Percentiles rank a stretch among this genome's conserved stretches.
These are phyloP conservation scores for Clarias macrocephalus DNA, from an alignment of 2,113 vertebrate species.

Conservation along the genomic window DNA sequence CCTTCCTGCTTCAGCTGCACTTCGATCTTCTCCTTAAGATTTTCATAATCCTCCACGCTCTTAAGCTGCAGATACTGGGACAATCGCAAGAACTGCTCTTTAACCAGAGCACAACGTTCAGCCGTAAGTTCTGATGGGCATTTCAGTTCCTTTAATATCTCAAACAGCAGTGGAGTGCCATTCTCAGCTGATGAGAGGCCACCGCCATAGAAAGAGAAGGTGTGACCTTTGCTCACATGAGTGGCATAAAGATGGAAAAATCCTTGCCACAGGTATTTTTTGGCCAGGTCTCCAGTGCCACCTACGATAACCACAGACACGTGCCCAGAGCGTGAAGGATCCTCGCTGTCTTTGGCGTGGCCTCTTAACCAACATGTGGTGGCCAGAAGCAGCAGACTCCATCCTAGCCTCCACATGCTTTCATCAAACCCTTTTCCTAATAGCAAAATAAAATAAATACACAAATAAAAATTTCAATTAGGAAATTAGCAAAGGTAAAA, in stretches of 20 bases:
- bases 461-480: conserved; percentile 1
- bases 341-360: conserved; percentile 47
- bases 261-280: conserved; percentile 93
- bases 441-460: conserved; percentile 19
- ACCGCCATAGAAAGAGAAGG: conserved; percentile 86
- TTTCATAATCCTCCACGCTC: conserved; percentile 76
- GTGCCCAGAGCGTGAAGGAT: conserved; percentile 76
- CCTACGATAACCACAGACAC: conserved; percentile 86
- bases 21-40: conserved; percentile 75
- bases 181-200: conserved; percentile 69
- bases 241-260: conserved; percentile 87
- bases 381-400: conserved; percentile 65
- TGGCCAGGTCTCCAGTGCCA: conserved; percentile 90
- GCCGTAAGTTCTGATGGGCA: conserved; percentile 71
- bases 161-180: conserved; percentile 75
- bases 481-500: not conserved
- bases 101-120: conserved; percentile 79
- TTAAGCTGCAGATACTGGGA: conserved; percentile 82
- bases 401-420: conserved; percentile 70
- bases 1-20: conserved; percentile 71
- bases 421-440: conserved; percentile 53
- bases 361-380: conserved; percentile 59
- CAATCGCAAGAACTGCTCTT: conserved; percentile 84
- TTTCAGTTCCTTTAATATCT: conserved; percentile 79
- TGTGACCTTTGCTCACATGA: conserved; percentile 78